Conservation (phyloP, 1,140 invertebrate genomes). For the Adelges cooleyi region DNA sequence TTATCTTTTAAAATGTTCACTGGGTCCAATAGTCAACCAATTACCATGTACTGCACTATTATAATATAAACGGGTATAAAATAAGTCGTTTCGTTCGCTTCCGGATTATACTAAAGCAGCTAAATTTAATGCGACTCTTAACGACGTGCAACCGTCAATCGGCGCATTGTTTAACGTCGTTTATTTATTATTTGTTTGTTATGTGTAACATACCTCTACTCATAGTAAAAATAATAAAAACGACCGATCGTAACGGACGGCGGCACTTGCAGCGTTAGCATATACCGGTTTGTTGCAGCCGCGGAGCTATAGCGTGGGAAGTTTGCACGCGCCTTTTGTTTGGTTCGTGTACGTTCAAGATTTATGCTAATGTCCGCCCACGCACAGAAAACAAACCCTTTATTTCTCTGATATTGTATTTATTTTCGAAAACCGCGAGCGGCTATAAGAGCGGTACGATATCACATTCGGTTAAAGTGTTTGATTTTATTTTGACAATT, state of each 20-base stretch:
- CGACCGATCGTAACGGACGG: conserved; percentile 17
- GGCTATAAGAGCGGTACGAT: no score
- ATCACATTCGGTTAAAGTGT: no score
- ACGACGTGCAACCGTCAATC: no score
- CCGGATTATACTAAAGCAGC: no score
- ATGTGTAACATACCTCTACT: not conserved
- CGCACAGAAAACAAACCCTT: not conserved
- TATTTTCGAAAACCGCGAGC: no score
- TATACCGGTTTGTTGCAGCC: not conserved
- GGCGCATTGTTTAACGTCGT: no score
- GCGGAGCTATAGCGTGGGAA: conserved; percentile 1
- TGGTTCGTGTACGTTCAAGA: not conserved
- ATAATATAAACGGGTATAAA: no score
- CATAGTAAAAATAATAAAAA: not conserved
- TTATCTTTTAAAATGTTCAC: no score
- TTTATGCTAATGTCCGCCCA: conserved; percentile 24
- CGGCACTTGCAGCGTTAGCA: conserved; percentile 10
- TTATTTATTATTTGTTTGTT: conserved; percentile 8
- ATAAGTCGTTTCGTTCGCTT: no score
- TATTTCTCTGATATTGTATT: not conserved
- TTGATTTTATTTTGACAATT: not conserved
- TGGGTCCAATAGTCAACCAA: no score
- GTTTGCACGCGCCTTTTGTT: conserved; percentile 7
- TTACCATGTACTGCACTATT: no score
- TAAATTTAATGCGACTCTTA: no score